Evolutionary conservation across 2,888 invertebrate genomes (phyloP).

Genomic region (Drosophila dives): DNA sequence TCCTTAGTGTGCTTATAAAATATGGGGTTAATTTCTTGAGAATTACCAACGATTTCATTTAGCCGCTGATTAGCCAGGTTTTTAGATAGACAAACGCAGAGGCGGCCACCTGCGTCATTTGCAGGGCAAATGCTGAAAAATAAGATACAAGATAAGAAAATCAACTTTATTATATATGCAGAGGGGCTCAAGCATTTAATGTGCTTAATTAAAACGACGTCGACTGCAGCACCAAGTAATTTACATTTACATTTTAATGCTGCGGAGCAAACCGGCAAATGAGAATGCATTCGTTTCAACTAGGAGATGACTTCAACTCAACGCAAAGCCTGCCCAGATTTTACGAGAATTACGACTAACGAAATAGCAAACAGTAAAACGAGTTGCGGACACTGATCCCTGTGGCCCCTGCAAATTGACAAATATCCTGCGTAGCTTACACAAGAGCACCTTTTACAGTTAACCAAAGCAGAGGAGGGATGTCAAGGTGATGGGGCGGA

Average conservation of each 20-base stretch:
- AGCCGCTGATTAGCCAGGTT: conserved; percentile 77
- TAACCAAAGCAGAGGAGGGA: neutral
- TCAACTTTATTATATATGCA: conserved; percentile 63
- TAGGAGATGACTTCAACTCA: conserved; percentile 15
- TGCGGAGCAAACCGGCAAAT: conserved; percentile 23
- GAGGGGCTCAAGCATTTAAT: conserved; percentile 50
- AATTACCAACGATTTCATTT: conserved; percentile 24
- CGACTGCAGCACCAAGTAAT: conserved; percentile 34
- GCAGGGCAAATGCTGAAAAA: conserved; percentile 68
- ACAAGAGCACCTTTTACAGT: conserved; percentile 4
- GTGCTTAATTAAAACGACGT: conserved; percentile 55
- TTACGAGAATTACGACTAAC: conserved; percentile 43
- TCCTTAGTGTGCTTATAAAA: conserved; percentile 24
- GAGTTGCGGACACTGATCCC: conserved; percentile 33
- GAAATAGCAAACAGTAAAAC: conserved; percentile 56
- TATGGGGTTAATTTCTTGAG: neutral
- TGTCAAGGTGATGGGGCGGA: neutral
- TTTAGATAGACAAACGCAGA: conserved; percentile 70
- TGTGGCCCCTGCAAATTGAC: conserved; percentile 53
- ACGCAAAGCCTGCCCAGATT: conserved; percentile 32
- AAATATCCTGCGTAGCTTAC: conserved; percentile 53
- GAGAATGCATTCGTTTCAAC: conserved; percentile 49
- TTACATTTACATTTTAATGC: conserved; percentile 50
- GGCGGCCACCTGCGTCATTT: conserved; percentile 60
- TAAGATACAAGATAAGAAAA: conserved; percentile 52